Conservation (phyloP, 2,888 invertebrate species). For the Trichacis sp. region DNA sequence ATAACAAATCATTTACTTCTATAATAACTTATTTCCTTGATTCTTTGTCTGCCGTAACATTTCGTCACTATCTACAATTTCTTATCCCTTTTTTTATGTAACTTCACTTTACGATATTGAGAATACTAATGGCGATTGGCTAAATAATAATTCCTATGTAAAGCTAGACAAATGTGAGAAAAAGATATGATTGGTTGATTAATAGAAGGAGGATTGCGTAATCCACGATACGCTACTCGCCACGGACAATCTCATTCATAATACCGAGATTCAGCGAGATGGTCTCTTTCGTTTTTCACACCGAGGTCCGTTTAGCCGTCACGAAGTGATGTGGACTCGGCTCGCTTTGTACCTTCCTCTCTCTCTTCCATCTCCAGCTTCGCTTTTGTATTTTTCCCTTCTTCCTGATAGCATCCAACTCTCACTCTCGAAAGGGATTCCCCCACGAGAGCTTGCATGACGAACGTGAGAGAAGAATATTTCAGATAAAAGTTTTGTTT, state of each 20-base stretch:
- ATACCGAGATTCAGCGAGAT: background rate
- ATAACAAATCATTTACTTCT: no score
- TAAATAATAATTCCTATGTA: background rate
- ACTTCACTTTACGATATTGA: background rate
- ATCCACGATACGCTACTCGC: slow-evolving; percentile 14
- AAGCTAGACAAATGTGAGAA: slow-evolving; percentile 22
- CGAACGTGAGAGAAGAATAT: background rate
- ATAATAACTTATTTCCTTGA: no score
- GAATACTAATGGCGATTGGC: background rate
- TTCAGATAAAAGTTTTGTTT: no score
- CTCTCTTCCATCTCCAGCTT: background rate
- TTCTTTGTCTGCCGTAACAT: no score
- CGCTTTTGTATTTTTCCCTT: slow-evolving; percentile 18
- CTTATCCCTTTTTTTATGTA: background rate
- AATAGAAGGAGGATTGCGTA: slow-evolving; percentile 25
- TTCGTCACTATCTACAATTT: background rate
- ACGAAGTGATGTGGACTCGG: background rate
- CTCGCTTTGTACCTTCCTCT: background rate
- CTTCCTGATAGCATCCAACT: slow-evolving; percentile 8
- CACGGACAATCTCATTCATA: slow-evolving; percentile 4
- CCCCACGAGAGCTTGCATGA: background rate
- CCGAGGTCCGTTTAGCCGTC: background rate
- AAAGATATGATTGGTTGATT: slow-evolving; percentile 39
- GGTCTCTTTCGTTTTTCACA: background rate
- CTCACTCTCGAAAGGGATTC: background rate